Evolutionary conservation across 2,113 vertebrate species (phyloP), one percentile per base, ranked within the genome.

Genomic region (Gnathochromis pfefferi): DNA sequence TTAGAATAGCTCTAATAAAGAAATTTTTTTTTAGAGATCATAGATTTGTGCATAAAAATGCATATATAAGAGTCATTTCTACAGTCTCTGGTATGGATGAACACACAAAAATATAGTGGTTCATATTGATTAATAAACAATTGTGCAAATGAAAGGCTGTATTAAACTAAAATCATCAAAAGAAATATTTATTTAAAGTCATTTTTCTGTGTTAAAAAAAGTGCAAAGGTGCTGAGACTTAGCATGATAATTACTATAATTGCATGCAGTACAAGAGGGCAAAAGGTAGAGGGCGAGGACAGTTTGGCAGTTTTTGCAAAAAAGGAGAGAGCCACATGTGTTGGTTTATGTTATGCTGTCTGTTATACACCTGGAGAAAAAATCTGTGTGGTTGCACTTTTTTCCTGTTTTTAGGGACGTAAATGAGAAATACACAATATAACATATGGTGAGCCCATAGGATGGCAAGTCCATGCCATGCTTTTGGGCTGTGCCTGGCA

Each of bases 1-100:
- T 63, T 63, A 19, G 21, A 73, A 73, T 14, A 47, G 23, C 9
- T 42, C 13, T 45, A 26, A 45, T 45, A 73, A 75, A 75, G 23
- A 49, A 5, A 0, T 14, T 60, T 14, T 23, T 47, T 58, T 60
- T 10, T 10, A 60, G 26, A 60, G 4, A 31, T 0, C 10, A 31
- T 49, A 51, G 68, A 7, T 45, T 26, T 73, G 21, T 47, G 13
- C 21, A 33, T 51, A 31, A 13, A 78, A 78, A 51, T 8, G 17
- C 26, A 33, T 51, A 38, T 65, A 8, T 65, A 65, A 65, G 19
- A 65, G 33, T 65, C 2, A 38, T 65, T 38, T 65, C 19, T 65
- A 65, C 19, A 65, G 17, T 51, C 33, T 51, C 73, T 13, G 45
- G 17, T 19, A 51, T 51, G 16, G 26, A 31, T 31, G 14, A 31